A percentile compares a stretch with the other conserved stretches of the same genome.
Conservation (phyloP, 2,113 vertebrate genomes). For the Anarrhichthys ocellatus region DNA sequence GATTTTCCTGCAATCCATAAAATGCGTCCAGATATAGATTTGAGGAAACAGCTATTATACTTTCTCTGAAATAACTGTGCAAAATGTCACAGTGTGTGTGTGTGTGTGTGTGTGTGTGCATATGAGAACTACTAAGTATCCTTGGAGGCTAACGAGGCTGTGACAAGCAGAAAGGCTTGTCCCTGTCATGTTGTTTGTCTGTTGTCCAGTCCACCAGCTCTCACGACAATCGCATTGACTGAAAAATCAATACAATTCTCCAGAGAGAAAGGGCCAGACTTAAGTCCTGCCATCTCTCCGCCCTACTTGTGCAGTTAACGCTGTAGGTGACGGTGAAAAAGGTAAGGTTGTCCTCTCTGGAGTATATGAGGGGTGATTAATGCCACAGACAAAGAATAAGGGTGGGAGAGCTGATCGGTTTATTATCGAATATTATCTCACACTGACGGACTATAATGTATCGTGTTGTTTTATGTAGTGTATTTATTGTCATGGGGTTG, state of each 20-base stretch:
- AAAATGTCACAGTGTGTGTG: background rate
- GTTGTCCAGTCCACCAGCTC: background rate
- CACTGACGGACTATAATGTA: background rate
- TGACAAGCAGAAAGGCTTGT: slow-evolving; percentile 11
- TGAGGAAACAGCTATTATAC: background rate
- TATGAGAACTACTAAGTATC: background rate
- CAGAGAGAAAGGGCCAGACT: slow-evolving; percentile 40
- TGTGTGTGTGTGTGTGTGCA: background rate
- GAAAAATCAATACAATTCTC: slow-evolving; percentile 47
- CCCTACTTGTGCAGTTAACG: slow-evolving; percentile 12
- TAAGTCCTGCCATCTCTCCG: slow-evolving; percentile 35
- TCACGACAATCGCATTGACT: slow-evolving; percentile 44
- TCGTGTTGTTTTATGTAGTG: background rate
- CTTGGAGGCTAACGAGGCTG: background rate
- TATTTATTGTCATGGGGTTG: too few relatives aligned
- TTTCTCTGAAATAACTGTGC: background rate
- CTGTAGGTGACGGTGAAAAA: slow-evolving; percentile 46
- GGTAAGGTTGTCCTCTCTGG: slow-evolving; percentile 10
- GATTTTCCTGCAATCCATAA: background rate
- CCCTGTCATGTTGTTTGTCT: slow-evolving; percentile 10
- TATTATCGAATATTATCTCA: background rate
- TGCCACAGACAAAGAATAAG: background rate
- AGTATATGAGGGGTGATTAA: slow-evolving; percentile 7
- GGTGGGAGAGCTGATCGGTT: background rate
- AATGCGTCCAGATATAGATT: background rate